Percentiles rank a stretch among this genome's conserved stretches.
Evolutionary conservation across 2,797 vertebrate species (phyloP).

Genomic region (Fratercula arctica): DNA sequence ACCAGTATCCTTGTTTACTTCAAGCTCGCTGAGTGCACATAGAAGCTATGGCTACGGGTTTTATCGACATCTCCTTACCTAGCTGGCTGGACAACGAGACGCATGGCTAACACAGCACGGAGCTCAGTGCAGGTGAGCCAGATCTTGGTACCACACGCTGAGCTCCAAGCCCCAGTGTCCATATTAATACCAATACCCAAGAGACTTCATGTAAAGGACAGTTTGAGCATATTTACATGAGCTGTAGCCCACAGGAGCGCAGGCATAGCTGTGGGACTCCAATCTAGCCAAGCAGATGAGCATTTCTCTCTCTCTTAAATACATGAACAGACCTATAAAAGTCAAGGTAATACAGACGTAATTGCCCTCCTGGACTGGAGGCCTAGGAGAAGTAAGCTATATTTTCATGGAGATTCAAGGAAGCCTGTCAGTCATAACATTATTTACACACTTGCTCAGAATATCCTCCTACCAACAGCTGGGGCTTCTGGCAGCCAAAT

Average conservation of each 20-base stretch:
- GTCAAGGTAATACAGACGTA: neutral
- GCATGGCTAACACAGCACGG: rapidly evolving
- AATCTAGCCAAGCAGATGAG: neutral
- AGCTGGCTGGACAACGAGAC: neutral
- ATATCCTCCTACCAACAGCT: neutral
- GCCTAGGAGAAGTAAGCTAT: neutral
- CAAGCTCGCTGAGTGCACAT: neutral
- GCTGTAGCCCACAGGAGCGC: neutral
- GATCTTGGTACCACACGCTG: rapidly evolving
- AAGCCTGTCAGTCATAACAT: neutral
- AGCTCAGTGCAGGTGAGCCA: neutral
- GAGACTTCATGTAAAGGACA: neutral
- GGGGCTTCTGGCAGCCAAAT: constrained; percentile 31
- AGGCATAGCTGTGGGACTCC: neutral
- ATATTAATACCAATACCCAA: neutral
- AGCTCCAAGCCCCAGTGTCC: neutral
- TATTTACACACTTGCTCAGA: constrained; percentile 9
- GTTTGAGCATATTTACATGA: neutral
- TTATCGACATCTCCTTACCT: neutral
- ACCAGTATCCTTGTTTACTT: neutral
- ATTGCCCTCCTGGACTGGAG: neutral
- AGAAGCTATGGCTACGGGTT: neutral
- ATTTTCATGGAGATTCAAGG: neutral
- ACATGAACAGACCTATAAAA: neutral
- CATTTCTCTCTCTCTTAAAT: neutral